Evolutionary conservation across 2,888 invertebrate species (phyloP), one percentile per base, ranked within the genome.

Genomic region (Mythimna albipuncta): DNA sequence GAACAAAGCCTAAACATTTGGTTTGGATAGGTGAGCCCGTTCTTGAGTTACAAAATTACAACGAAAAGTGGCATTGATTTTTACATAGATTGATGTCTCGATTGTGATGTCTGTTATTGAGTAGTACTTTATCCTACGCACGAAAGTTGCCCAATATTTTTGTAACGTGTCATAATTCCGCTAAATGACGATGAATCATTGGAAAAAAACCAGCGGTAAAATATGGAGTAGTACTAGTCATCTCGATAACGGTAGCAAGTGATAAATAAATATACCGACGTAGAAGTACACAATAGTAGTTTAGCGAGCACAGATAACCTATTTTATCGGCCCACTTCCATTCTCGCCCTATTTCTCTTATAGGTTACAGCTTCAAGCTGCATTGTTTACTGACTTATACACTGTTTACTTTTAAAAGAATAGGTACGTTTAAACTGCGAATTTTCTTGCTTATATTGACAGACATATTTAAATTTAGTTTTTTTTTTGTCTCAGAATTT

Each of bases 251-350:
- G 64, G n/a, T 19, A 52, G 61, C 41, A 32, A 67, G 41, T 52
- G 35, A 62, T 44, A 57, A 57, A 73, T 44, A 75, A 11, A 58
- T 47, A 61, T 58, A 38, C 0, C 2, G 26, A 16, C 10, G 57
- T 41, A 78, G 58, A 66, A 32, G 55, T 44, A 58, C 50, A 72
- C 58, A 65, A 6, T 55, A 61, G 68, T 54, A 74, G 73, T 77
- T 54, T 35, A 65, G 62, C 76, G 59, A 41, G 57, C 62, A 61
- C 66, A 77, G 77, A 85, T 83, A 85, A 85, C 83, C 80, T 77
- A 83, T 83, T 77, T 83, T 21, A 73, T 77, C 72, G 83, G 47
- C 64, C 72, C 62, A 80, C 66, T 77, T 83, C 26, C 57, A 67
- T 59, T 75, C 65, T 57, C 63, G 75, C 57, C 67, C 77, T 64